Evolutionary conservation across 2,113 vertebrate species (phyloP).

Genomic region (Hymenochirus boettgeri): DNA sequence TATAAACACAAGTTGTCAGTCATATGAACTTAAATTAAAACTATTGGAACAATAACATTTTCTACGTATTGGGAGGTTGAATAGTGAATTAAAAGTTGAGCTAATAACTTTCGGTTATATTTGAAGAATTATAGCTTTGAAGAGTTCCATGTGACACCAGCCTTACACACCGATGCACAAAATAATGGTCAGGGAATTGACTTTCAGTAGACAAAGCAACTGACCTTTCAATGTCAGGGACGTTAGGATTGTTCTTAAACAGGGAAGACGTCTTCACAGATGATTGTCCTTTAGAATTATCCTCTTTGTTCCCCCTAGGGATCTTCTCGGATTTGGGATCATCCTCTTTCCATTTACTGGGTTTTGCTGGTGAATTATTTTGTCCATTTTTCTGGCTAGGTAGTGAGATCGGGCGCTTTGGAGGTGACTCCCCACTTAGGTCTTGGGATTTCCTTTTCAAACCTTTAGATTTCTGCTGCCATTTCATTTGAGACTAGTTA

Average conservation of each 20-base stretch:
- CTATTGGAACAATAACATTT: too few species aligned
- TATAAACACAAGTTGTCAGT: too few species aligned
- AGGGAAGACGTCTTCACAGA: constrained; percentile 74
- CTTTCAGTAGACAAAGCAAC: too few species aligned
- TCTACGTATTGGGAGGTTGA: too few species aligned
- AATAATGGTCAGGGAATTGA: not conserved
- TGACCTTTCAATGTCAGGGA: constrained; percentile 72
- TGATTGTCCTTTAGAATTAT: constrained; percentile 44
- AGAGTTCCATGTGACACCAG: too few species aligned
- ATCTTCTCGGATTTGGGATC: constrained; percentile 39
- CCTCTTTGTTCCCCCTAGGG: not conserved
- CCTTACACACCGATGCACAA: too few species aligned
- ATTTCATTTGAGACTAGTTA: not conserved
- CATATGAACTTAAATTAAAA: too few species aligned
- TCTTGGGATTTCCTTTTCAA: constrained; percentile 57
- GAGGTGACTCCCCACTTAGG: constrained; percentile 44
- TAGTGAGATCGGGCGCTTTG: constrained; percentile 42
- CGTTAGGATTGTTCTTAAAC: constrained; percentile 80
- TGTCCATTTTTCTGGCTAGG: constrained; percentile 24
- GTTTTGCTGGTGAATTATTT: not conserved
- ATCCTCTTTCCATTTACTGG: constrained; percentile 29
- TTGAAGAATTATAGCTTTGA: too few species aligned
- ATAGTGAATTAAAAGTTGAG: too few species aligned
- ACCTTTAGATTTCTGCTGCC: constrained; percentile 41
- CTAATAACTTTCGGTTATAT: too few species aligned